A percentile compares a stretch with the other conserved stretches of the same genome.
Conservation (phyloP, 2,113 vertebrate genomes). For the Percina caprodes region DNA sequence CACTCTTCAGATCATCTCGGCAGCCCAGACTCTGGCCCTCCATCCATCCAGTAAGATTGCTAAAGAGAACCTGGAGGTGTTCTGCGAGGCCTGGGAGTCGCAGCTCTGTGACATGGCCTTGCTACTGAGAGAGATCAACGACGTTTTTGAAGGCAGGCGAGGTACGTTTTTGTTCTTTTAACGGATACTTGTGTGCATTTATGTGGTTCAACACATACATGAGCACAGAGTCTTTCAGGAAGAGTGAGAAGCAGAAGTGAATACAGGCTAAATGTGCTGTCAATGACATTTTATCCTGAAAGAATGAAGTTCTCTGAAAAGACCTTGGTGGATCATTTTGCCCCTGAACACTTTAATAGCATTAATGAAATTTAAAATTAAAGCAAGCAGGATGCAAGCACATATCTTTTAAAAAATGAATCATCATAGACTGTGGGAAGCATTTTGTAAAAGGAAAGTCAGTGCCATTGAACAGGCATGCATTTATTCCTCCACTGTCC, state of each 20-base stretch:
- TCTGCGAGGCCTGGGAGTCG: constrained; percentile 99
- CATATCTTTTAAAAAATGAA: constrained; percentile 23
- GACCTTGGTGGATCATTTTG: constrained; percentile 37
- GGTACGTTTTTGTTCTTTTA: constrained; percentile 80
- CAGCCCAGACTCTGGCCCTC: constrained; percentile 94
- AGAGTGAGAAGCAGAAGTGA: not conserved
- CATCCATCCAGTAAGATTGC: constrained; percentile 99
- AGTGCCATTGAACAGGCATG: constrained; percentile 30
- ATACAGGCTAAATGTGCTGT: not conserved
- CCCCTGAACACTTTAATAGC: constrained; percentile 17
- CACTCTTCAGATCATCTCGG: constrained; percentile 96
- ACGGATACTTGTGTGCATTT: constrained; percentile 2
- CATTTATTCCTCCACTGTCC: constrained; percentile 34
- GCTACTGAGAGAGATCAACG: constrained; percentile 93
- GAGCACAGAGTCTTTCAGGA: not conserved
- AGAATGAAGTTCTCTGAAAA: constrained; percentile 15
- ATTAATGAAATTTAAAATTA: constrained; percentile 14
- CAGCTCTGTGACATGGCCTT: constrained; percentile 95
- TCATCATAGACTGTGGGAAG: constrained; percentile 31
- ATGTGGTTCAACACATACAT: not conserved
- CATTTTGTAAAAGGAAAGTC: constrained; percentile 30
- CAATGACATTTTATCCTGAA: not conserved
- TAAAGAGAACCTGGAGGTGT: constrained; percentile 98
- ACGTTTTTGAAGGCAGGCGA: constrained; percentile 95
- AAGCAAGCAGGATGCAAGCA: constrained; percentile 10